Evolutionary conservation across 2,888 invertebrate genomes (phyloP).

Genomic region (Seladonia tumulorum): DNA sequence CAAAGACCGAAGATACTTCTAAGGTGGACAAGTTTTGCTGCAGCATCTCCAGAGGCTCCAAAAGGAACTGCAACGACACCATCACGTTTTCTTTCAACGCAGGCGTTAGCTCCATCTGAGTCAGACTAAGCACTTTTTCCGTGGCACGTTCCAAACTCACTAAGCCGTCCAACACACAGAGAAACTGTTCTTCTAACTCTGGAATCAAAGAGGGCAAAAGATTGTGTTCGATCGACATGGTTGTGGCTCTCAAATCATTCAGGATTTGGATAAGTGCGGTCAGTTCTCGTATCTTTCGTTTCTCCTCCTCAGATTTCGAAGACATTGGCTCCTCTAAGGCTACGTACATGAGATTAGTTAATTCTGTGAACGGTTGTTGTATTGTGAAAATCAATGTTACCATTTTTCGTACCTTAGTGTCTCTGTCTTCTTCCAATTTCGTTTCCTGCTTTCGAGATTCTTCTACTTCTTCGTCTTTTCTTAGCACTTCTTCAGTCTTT

Average conservation of each 20-base stretch:
- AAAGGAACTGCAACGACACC: conserved; percentile 58
- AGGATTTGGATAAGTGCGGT: conserved; percentile 64
- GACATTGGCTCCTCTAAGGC: conserved; percentile 50
- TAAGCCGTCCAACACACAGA: conserved; percentile 18
- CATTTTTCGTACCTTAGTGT: conserved; percentile 32
- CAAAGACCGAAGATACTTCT: background rate
- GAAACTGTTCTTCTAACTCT: conserved; percentile 37
- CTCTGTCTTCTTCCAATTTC: background rate
- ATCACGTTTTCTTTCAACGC: conserved; percentile 61
- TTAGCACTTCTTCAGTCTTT: background rate
- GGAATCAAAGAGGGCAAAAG: conserved; percentile 31
- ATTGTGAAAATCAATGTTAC: conserved; percentile 48
- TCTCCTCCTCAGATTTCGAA: conserved; percentile 64
- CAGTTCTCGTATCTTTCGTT: conserved; percentile 56
- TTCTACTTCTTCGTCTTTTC: conserved; percentile 17
- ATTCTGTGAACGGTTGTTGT: conserved; percentile 61
- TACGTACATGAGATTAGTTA: conserved; percentile 49
- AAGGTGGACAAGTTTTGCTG: conserved; percentile 24
- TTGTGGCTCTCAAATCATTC: conserved; percentile 61
- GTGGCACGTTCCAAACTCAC: conserved; percentile 43
- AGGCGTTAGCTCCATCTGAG: conserved; percentile 50
- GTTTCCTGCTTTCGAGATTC: background rate
- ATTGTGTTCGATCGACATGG: conserved; percentile 35
- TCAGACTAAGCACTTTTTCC: conserved; percentile 42
- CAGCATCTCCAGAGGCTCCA: conserved; percentile 60